Evolutionary conservation across 2,888 invertebrate genomes (phyloP), one percentile per base, ranked within the genome.

Genomic region (Temnothorax rugatulus): DNA sequence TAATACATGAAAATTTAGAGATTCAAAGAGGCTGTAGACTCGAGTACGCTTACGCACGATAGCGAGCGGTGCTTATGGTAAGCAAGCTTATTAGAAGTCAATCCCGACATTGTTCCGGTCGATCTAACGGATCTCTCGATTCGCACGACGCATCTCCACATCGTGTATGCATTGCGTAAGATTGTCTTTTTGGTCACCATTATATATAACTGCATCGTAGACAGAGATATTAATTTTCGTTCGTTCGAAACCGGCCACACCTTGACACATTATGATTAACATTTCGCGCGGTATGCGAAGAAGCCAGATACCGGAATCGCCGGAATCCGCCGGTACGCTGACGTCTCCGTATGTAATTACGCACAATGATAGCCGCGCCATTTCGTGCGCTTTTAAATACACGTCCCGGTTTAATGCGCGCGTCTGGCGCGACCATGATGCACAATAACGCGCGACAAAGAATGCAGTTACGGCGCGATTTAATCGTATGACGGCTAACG

Each of bases 391-490:
- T 83, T 90, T 90, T 90, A 89, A 90, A 85, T 88, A 76, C 84
- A 87, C 84, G 82, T 88, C 79, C 68, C 84, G 85, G 88, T 87
- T 88, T 87, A 89, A 90, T 84, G 88, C 84, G 74, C 85, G 54
- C 83, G 41, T 83, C 41, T 74, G 82, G 73, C 66, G 63, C 52
- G 75, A 84, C 84, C 82, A 54, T 52, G 71, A 69, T 57, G 85
- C 83, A 89, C 90, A 89, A 90, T 90, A 89, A 89, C 64, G 85
- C 61, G 68, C 83, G 83, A 76, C 84, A 84, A 89, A 88, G 90
- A 90, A 90, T 90, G 90, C 84, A 90, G 86, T 86, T 90, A 89
- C 90, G 82, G 63, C 86, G 87, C 87, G 90, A 84, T 90, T 90
- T 90, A 90, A 90, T 88, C 77, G 68, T 68, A 54, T 52, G 41